These are phyloP conservation scores for Acleris literana DNA, from an alignment of 2,888 invertebrate genomes.

Conservation along the genomic window DNA sequence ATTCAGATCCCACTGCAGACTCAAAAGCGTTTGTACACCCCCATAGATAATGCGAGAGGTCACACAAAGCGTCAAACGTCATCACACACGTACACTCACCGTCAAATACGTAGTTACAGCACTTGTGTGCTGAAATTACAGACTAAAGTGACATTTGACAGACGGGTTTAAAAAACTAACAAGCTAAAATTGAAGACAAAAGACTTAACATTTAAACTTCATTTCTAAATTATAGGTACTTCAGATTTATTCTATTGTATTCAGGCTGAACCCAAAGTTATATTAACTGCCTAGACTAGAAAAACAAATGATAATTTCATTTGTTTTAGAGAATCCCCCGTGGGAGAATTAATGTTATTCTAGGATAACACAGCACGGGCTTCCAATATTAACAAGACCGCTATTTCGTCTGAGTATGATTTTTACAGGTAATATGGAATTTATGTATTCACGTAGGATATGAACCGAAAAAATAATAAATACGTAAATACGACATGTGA, in stretches of 20 bases:
- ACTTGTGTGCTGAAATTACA: too few relatives aligned
- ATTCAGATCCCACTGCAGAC: too few relatives aligned
- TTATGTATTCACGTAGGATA: too few relatives aligned
- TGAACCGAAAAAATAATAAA: too few relatives aligned
- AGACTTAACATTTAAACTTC: background rate
- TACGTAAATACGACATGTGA: too few relatives aligned
- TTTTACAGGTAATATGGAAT: background rate
- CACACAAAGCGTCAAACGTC: too few relatives aligned
- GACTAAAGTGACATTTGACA: too few relatives aligned
- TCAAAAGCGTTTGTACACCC: too few relatives aligned
- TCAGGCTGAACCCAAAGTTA: background rate
- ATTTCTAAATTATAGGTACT: background rate
- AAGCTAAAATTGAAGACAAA: background rate
- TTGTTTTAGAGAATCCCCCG: conserved; percentile 6
- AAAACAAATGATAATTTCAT: conserved; percentile 6
- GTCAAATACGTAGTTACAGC: too few relatives aligned
- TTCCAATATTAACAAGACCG: conserved; percentile 24
- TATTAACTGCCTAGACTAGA: background rate
- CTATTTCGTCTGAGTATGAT: conserved; percentile 20
- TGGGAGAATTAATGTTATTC: background rate
- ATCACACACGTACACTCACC: too few relatives aligned
- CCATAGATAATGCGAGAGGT: too few relatives aligned
- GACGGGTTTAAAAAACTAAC: too few relatives aligned
- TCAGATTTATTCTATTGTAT: background rate
- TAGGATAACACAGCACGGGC: conserved; percentile 14